These are phyloP conservation scores for Eira barbara DNA, from an alignment of 2,113 vertebrate genomes.

Conservation along the genomic window DNA sequence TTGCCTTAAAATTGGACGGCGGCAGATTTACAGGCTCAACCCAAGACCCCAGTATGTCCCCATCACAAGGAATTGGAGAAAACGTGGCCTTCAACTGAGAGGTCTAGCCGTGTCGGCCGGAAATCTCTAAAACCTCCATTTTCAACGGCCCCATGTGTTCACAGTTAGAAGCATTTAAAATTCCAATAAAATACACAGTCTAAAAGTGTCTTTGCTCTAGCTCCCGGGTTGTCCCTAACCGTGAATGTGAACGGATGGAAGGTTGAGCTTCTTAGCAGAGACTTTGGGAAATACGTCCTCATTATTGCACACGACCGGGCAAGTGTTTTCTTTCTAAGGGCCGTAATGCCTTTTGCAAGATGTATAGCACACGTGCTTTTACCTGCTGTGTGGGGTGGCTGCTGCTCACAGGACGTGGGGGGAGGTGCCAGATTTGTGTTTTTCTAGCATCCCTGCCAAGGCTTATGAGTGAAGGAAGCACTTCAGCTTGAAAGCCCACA, in stretches of 20 bases:
- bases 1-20: not conserved
- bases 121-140: constrained; percentile 21
- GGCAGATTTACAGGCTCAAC: not conserved
- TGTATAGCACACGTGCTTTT: not conserved
- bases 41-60: not conserved
- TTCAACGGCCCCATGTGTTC: not conserved
- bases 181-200: not conserved
- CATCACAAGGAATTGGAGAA: not conserved
- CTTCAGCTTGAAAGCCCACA: not conserved
- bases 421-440: not conserved
- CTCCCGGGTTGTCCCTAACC: not conserved
- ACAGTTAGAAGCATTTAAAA: constrained; percentile 23
- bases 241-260: not conserved
- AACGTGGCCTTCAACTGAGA: not conserved
- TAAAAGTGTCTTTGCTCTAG: not conserved
- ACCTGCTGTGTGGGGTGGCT: not conserved
- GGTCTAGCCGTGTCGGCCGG: not conserved
- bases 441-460: not conserved
- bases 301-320: not conserved
- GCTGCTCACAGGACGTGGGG: not conserved
- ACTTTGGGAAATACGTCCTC: not conserved
- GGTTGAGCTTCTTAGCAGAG: not conserved
- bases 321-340: not conserved
- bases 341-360: not conserved
- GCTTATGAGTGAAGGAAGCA: not conserved